These are phyloP conservation scores for Acanthochromis polyacanthus DNA, from an alignment of 2,113 vertebrate genomes.

Conservation along the genomic window DNA sequence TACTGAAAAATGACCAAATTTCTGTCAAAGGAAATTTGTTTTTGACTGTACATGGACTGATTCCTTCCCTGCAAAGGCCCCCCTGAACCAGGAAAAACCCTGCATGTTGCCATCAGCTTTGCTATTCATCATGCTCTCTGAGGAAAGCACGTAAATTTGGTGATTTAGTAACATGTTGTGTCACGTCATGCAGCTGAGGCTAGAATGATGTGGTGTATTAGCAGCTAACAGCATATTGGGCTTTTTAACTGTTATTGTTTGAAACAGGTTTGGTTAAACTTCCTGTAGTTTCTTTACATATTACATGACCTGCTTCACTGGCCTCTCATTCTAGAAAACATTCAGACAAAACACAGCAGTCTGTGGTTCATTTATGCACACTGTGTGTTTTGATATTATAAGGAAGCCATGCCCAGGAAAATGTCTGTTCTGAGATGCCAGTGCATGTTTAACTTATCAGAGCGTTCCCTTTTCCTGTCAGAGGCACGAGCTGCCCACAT, in stretches of 20 bases:
- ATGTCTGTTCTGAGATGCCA: constrained; percentile 36
- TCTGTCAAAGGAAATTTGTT: no score
- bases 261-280: constrained; percentile 2
- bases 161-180: neutral
- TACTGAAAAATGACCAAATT: no score
- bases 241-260: neutral
- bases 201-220: neutral
- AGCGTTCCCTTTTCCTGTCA: constrained; percentile 64
- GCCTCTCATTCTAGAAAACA: neutral
- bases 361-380: neutral
- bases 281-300: constrained; percentile 8
- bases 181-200: neutral
- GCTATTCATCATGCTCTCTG: neutral
- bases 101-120: neutral
- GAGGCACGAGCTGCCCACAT: constrained; percentile 16
- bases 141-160: neutral
- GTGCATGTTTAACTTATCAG: constrained; percentile 61
- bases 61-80: no score
- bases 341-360: constrained; percentile 13
- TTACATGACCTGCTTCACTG: neutral
- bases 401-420: constrained; percentile 68
- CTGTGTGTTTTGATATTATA: constrained; percentile 33
- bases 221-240: neutral
- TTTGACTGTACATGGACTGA: no score
- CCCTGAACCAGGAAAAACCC: no score